Conservation (phyloP, 2,797 vertebrate genomes). For the Hydrophis major region DNA sequence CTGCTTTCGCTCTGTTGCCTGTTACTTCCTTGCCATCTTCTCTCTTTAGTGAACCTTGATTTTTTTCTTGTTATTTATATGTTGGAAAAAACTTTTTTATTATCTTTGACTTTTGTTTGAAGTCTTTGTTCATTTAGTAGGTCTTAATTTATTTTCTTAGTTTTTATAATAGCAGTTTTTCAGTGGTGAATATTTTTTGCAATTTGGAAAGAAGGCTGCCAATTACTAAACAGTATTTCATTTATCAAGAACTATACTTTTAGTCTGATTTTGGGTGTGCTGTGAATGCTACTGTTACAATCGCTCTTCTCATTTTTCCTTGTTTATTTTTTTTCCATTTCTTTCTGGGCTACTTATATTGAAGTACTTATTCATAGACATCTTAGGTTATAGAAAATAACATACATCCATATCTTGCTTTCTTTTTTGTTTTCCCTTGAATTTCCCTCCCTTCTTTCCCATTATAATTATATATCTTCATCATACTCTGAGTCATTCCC, state of each 20-base stretch:
- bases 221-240: background rate
- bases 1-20: no score
- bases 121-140: background rate
- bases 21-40: no score
- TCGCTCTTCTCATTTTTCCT: background rate
- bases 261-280: background rate
- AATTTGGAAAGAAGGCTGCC: background rate
- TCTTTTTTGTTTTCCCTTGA: background rate
- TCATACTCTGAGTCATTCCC: background rate
- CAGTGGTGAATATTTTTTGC: background rate
- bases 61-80: no score
- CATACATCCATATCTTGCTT: background rate
- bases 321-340: background rate
- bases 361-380: background rate
- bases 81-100: no score
- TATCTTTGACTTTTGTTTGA: no score
- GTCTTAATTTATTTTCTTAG: background rate
- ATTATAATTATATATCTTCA: background rate
- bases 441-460: background rate
- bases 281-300: background rate
- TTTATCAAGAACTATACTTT: background rate
- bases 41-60: no score
- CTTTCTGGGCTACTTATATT: background rate
- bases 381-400: background rate
- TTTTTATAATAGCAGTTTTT: background rate